A percentile compares a stretch with the other conserved stretches of the same genome.
phyloP scores from a whole-genome alignment of 2,113 vertebrate genomes.

The Sebastes fasciatus region DNA sequence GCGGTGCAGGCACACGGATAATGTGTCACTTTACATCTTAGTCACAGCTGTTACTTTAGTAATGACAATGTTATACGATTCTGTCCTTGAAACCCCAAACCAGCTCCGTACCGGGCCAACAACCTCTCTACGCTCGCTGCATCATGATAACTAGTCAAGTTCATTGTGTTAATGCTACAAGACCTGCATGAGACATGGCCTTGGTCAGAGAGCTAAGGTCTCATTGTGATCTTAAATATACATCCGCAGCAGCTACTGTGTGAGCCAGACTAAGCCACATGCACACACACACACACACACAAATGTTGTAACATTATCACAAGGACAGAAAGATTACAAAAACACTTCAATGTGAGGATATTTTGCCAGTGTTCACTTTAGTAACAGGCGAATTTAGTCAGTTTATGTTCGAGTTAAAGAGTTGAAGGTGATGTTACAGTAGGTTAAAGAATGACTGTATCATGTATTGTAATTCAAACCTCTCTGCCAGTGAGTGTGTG shows the following conservation, averaged over 20 bases:
- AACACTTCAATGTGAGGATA: background rate
- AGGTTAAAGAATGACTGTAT: background rate
- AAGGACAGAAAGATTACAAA: background rate
- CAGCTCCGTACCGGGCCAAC: constrained; percentile 40
- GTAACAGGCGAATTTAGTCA: background rate
- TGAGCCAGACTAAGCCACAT: background rate
- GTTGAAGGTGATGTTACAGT: background rate
- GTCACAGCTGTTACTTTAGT: constrained; percentile 71
- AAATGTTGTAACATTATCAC: background rate
- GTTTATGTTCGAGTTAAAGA: constrained; percentile 9
- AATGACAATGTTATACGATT: constrained; percentile 74
- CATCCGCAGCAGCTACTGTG: constrained; percentile 44
- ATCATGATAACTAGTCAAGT: constrained; percentile 58
- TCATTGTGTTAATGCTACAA: constrained; percentile 48
- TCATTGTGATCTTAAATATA: constrained; percentile 54
- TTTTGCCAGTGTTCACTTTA: background rate
- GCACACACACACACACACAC: background rate
- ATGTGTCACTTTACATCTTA: constrained; percentile 67
- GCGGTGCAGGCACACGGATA: constrained; percentile 51
- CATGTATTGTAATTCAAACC: constrained; percentile 34
- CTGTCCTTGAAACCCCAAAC: constrained; percentile 72
- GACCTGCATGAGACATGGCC: constrained; percentile 20
- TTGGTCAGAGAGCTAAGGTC: constrained; percentile 27
- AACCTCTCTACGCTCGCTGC: constrained; percentile 48
- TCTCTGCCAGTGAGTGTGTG: constrained; percentile 14